Percentiles rank a stretch among this genome's conserved stretches.
These are phyloP conservation scores for Drosophila pseudoananassae DNA, from an alignment of 1,140 invertebrate species.

Conservation along the genomic window DNA sequence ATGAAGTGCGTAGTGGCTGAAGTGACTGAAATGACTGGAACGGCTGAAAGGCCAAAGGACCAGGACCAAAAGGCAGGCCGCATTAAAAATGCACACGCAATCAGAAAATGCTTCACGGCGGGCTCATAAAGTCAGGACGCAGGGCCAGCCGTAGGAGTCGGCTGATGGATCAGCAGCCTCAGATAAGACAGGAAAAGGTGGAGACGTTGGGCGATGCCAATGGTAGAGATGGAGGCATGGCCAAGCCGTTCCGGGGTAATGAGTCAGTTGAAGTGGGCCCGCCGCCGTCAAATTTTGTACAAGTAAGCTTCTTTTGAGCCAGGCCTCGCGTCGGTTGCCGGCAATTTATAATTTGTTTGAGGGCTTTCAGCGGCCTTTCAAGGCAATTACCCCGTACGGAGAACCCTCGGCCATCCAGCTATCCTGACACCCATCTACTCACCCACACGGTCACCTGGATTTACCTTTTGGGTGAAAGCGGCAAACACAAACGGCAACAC, in stretches of 20 bases:
- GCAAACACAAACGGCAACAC: conserved; percentile 12
- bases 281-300: conserved; percentile 31
- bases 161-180: conserved; percentile 69
- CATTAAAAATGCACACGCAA: conserved; percentile 81
- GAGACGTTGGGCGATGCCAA: neutral
- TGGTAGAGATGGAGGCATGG: conserved; percentile 1
- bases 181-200: conserved; percentile 62
- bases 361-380: conserved; percentile 76
- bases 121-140: conserved; percentile 32
- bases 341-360: conserved; percentile 75
- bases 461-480: conserved; percentile 46
- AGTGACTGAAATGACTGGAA: conserved; percentile 18
- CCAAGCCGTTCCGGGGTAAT: conserved; percentile 50
- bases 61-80: conserved; percentile 54
- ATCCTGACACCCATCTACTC: neutral
- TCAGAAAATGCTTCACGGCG: conserved; percentile 69
- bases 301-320: conserved; percentile 65
- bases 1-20: conserved; percentile 70
- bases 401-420: conserved; percentile 8
- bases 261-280: conserved; percentile 56
- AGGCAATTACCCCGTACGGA: conserved; percentile 61
- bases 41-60: neutral
- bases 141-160: conserved; percentile 8
- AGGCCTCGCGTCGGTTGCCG: conserved; percentile 33
- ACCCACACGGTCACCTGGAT: conserved; percentile 6